Evolutionary conservation across 2,888 invertebrate genomes (phyloP), one percentile per base, ranked within the genome.

Genomic region (Cantharis nigra): DNA sequence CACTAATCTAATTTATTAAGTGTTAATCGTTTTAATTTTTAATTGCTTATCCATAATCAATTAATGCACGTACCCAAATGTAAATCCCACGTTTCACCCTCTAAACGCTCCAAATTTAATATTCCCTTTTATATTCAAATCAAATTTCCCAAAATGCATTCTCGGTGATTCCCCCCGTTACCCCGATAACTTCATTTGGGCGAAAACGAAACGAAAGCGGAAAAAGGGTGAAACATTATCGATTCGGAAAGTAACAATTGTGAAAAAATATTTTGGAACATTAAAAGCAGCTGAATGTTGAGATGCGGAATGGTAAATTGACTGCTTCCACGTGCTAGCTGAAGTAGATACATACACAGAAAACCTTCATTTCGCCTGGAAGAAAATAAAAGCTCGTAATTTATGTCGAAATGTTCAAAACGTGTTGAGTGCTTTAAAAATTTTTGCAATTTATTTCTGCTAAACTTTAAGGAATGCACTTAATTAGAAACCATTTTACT

Each of bases 251-350:
- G 33, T 33, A 33, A 33, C 33, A 33, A 33, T 49, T 49, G 49
- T 2, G 49, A 79, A 79, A 76, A 79, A 80, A 77, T 76, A 77
- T 79, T 79, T 77, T 71, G 16, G 49, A 33, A 76, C 75, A 76
- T 75, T 80, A 79, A 77, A 73, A 75, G 74, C 75, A 70, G 70
- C 75, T 73, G 69, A 63, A 49, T 75, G 72, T 74, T 70, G 73
- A 73, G 69, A 49, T 75, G 77, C 26, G 70, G 69, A 73, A 26
- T 71, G 65, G 63, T 73, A 77, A 72, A 80, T 80, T 79, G 79
- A 79, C 80, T 77, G 77, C 79, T 63, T 70, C 67, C 69, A 79
- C 79, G 80, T 80, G 79, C 74, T 26, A 9, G 26, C 26, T 64
- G 23, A 70, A 64, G 63, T 28, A 30, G 63, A 69, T 63, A 33